These are phyloP conservation scores for Protosalanx chinensis DNA, from an alignment of 2,797 vertebrate species.

Conservation along the genomic window DNA sequence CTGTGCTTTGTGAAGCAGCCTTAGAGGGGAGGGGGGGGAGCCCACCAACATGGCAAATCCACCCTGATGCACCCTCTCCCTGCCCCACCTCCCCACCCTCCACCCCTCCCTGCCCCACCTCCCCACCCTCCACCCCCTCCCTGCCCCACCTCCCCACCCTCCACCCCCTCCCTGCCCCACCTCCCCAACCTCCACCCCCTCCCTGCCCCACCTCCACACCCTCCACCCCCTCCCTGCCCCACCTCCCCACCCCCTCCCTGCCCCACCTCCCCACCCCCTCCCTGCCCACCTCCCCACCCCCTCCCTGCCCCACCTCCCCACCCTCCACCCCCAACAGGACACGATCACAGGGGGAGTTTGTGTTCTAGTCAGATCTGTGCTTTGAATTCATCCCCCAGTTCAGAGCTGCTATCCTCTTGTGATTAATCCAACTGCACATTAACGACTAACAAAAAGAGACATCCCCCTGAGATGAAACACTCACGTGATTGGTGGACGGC, in stretches of 20 bases:
- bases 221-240: too few species aligned
- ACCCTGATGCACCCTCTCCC: conserved; percentile 20
- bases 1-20: conserved; percentile 1
- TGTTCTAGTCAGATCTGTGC: conserved; percentile 36
- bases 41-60: too few species aligned
- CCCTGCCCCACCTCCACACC: too few species aligned
- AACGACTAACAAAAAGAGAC: conserved; percentile 38
- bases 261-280: too few species aligned
- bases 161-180: too few species aligned
- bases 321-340: background rate
- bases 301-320: too few species aligned
- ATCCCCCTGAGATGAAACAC: conserved; percentile 51
- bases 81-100: too few species aligned
- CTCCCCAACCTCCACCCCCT: too few species aligned
- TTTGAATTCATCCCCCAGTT: conserved; percentile 42
- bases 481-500: conserved; percentile 39
- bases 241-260: too few species aligned
- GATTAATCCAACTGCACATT: conserved; percentile 24
- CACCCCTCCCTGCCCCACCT: background rate
- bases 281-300: too few species aligned
- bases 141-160: too few species aligned
- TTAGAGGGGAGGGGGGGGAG: background rate
- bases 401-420: conserved; percentile 45
- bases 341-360: conserved; percentile 37
- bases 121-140: too few species aligned